Percentiles rank a stretch among this genome's conserved stretches.
Evolutionary conservation across 2,113 vertebrate species (phyloP).

Genomic region (Pseudonaja textilis): DNA sequence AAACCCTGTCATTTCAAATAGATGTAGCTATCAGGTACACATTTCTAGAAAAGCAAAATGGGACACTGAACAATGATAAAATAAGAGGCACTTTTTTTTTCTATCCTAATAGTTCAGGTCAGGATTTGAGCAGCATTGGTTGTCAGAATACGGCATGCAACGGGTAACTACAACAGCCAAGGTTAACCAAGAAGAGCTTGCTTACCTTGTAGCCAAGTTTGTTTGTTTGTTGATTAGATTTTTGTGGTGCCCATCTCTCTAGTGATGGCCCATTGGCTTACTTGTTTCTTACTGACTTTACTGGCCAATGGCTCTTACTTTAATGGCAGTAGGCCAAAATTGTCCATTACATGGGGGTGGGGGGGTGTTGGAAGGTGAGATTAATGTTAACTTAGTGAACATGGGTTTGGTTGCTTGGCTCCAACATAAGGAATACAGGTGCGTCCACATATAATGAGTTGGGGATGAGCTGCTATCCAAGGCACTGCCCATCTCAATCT

Average conservation of each 20-base stretch:
- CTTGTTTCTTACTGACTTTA: neutral
- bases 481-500: neutral
- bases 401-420: neutral
- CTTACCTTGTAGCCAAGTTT: neutral
- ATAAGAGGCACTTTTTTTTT: neutral
- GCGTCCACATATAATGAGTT: no score
- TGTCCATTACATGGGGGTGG: neutral
- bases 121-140: neutral
- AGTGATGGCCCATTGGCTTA: neutral
- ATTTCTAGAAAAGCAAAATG: neutral
- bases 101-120: neutral
- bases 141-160: neutral
- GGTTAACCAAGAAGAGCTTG: neutral
- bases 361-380: neutral
- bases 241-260: neutral
- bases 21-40: neutral
- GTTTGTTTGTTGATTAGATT: neutral
- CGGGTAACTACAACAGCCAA: neutral
- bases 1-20: neutral
- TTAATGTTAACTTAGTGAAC: neutral
- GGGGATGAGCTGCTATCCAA: neutral
- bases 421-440: neutral
- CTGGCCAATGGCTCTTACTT: neutral
- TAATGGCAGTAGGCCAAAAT: neutral
- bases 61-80: neutral